Evolutionary conservation across 2,888 invertebrate genomes (phyloP).

Genomic region (Lasioglossum pauxillum): DNA sequence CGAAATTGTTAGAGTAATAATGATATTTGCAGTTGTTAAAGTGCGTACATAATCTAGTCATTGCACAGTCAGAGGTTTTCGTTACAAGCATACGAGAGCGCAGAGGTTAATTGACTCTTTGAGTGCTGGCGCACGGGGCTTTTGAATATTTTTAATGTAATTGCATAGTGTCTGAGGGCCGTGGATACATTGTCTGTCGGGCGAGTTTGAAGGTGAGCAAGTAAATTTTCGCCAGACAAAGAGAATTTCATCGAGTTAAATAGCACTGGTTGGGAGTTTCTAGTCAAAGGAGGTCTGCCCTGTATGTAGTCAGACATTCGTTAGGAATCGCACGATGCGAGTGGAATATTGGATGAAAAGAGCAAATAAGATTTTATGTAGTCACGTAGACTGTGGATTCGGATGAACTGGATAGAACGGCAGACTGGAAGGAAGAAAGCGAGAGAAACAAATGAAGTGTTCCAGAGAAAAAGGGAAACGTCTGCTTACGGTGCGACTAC

Average conservation of each 20-base stretch:
- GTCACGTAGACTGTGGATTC: background rate
- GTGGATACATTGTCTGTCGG: background rate
- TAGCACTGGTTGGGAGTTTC: background rate
- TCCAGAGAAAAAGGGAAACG: background rate
- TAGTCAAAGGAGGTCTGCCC: background rate
- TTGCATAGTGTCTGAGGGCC: background rate
- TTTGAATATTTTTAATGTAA: background rate
- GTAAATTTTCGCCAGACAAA: background rate
- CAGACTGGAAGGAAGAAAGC: background rate
- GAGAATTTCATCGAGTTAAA: background rate
- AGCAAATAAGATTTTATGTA: background rate
- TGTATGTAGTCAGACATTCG: background rate
- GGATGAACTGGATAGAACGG: background rate
- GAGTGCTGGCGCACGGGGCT: background rate
- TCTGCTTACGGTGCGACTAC: background rate
- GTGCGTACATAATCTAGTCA: background rate
- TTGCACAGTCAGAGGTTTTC: background rate
- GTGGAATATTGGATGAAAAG: background rate
- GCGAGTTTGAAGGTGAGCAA: background rate
- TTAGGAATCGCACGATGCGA: background rate
- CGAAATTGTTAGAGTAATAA: background rate
- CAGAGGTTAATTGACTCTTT: background rate
- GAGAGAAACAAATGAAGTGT: background rate
- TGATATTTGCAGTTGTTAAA: background rate
- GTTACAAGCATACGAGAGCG: background rate